These are phyloP conservation scores for Jacana jacana DNA, from an alignment of 2,113 vertebrate species.

Conservation along the genomic window DNA sequence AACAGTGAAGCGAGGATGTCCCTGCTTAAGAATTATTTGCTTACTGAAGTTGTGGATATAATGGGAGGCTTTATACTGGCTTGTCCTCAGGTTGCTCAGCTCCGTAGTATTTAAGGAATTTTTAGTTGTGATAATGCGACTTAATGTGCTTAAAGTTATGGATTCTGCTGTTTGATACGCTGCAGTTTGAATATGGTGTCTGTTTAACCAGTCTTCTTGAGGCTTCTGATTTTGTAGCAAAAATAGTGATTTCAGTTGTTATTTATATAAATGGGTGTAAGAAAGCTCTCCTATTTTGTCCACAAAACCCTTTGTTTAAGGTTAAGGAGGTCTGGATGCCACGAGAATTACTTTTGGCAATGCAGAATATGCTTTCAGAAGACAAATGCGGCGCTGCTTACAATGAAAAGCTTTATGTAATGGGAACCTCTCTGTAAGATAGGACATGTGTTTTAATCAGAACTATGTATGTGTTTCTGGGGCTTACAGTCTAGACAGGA, in stretches of 20 bases:
- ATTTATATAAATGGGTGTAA: not conserved
- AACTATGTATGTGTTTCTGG: not conserved
- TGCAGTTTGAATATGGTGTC: not conserved
- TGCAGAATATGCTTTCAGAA: not conserved
- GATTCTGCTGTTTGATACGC: not conserved
- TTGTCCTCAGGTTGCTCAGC: not conserved
- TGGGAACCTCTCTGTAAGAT: not conserved
- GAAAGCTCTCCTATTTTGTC: not conserved
- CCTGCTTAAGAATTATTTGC: conserved; percentile 11
- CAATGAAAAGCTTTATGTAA: not conserved
- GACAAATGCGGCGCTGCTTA: not conserved
- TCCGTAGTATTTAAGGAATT: not conserved
- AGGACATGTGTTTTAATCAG: not conserved
- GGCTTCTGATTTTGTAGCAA: not conserved
- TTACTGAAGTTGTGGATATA: conserved; percentile 23
- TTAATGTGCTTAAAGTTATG: not conserved
- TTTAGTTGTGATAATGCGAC: not conserved
- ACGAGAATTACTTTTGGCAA: not conserved
- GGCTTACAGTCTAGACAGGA: not conserved
- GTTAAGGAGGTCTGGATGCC: not conserved
- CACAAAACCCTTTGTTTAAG: not conserved
- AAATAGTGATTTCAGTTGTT: not conserved
- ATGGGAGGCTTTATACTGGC: not conserved
- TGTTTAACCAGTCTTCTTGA: not conserved
- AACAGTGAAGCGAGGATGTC: conserved; percentile 51